A percentile compares a stretch with the other conserved stretches of the same genome.
phyloP scores from a whole-genome alignment of 1,140 invertebrate genomes.

The honey bee (Apis mellifera) region DNA sequence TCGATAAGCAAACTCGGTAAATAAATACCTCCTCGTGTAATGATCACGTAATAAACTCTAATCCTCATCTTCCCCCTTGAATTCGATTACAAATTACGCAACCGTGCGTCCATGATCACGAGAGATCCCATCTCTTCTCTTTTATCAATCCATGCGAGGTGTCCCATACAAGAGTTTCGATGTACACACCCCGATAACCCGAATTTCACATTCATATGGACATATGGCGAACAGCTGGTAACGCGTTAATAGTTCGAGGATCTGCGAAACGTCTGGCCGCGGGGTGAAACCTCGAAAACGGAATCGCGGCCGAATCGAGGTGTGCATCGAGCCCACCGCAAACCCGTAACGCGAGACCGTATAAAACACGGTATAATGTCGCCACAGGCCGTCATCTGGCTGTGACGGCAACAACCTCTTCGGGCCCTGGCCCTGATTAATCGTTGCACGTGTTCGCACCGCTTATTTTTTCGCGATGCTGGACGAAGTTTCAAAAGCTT shows the following conservation, averaged over 20 bases:
- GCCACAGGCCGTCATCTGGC: constrained; percentile 72
- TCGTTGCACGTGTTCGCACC: constrained; percentile 69
- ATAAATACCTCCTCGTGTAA: neutral
- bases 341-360: constrained; percentile 75
- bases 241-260: neutral
- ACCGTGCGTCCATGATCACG: too few species aligned
- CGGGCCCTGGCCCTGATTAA: constrained; percentile 72
- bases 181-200: neutral
- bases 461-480: constrained; percentile 63
- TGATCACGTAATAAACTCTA: too few species aligned
- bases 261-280: constrained; percentile 16
- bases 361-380: constrained; percentile 75
- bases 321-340: constrained; percentile 65
- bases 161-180: neutral
- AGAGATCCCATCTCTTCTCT: neutral
- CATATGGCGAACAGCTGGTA: constrained; percentile 33
- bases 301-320: constrained; percentile 46
- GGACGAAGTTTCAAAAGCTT: constrained; percentile 32
- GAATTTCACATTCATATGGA: constrained; percentile 11
- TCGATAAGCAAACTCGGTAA: neutral
- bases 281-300: neutral
- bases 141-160: constrained; percentile 1
- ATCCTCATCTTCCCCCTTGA: too few species aligned
- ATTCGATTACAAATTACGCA: too few species aligned
- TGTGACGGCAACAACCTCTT: constrained; percentile 73